Evolutionary conservation across 1,140 invertebrate species (phyloP).

Genomic region (Chlorops oryzae): DNA sequence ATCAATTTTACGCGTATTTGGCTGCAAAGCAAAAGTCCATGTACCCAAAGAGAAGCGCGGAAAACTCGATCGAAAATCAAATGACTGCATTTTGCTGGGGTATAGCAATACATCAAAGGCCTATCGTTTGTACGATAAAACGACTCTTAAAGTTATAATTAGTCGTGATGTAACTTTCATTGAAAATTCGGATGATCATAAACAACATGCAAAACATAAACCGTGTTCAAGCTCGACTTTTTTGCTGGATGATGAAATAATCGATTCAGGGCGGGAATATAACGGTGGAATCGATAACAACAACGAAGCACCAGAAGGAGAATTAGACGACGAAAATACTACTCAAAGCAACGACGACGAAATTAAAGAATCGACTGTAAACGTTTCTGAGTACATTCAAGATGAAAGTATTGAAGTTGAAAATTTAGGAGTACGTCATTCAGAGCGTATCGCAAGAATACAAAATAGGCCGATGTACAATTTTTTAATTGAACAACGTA

Average conservation of each 20-base stretch:
- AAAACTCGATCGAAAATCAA: constrained; percentile 27
- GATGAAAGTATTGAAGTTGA: no score
- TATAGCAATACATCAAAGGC: constrained; percentile 30
- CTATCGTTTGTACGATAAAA: constrained; percentile 30
- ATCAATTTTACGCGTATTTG: constrained; percentile 3
- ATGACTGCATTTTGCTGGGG: constrained; percentile 32
- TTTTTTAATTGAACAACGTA: not conserved
- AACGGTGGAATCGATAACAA: no score
- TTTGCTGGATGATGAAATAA: not conserved
- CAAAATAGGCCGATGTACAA: not conserved
- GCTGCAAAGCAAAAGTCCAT: constrained; percentile 12
- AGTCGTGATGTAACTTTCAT: constrained; percentile 33
- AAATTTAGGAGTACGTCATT: no score
- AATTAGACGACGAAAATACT: not conserved
- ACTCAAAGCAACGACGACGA: not conserved
- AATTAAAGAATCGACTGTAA: not conserved
- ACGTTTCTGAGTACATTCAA: no score
- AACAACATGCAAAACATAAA: constrained; percentile 21
- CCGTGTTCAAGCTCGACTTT: constrained; percentile 31
- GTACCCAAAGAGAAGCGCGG: constrained; percentile 18
- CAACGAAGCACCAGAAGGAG: not conserved
- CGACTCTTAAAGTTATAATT: constrained; percentile 27
- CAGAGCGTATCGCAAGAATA: not conserved
- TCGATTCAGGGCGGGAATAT: no score
- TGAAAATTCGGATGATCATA: constrained; percentile 26